Conservation (phyloP, 1,140 invertebrate genomes). For the Micrasema longulum region DNA sequence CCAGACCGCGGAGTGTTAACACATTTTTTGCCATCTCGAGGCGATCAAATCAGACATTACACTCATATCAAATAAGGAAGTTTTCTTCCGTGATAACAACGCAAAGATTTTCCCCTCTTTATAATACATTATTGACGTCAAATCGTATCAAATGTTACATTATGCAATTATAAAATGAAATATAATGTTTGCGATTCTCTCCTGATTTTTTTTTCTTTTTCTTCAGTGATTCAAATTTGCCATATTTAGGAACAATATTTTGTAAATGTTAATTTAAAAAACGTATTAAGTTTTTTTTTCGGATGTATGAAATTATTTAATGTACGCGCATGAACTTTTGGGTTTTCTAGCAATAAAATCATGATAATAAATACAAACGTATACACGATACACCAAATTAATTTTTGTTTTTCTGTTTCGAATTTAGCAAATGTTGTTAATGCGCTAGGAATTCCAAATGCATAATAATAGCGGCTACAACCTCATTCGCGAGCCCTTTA, state of each 20-base stretch:
- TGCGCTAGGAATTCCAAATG: background rate
- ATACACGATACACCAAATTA: background rate
- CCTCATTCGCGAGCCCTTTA: background rate
- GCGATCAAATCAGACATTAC: background rate
- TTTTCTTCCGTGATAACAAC: slow-evolving; percentile 1
- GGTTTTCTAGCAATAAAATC: background rate
- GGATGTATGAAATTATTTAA: too few relatives aligned
- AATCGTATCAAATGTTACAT: background rate
- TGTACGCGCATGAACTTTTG: too few relatives aligned
- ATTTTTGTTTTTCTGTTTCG: background rate
- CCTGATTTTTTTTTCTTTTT: background rate
- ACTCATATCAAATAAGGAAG: slow-evolving; percentile 6
- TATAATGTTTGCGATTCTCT: background rate
- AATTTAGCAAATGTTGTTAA: background rate
- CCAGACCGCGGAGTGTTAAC: too few relatives aligned
- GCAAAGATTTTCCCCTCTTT: slow-evolving; percentile 19
- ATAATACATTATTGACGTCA: too few relatives aligned
- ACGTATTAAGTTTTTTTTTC: background rate
- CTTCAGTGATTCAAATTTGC: background rate
- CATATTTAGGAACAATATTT: background rate
- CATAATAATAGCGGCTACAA: background rate
- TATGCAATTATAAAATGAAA: background rate
- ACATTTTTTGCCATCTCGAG: slow-evolving; percentile 2
- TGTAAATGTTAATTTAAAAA: background rate
- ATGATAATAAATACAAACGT: background rate